Percentiles rank a stretch among this genome's conserved stretches.
Evolutionary conservation across 2,113 vertebrate genomes (phyloP).

Genomic region (mouse (Mus musculus)): GRCm39 chrX:21597001-21597500

Average conservation of each 20-base stretch:
- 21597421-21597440: slow-evolving; percentile 28
- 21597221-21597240: background rate
- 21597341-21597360: slow-evolving; percentile 4
- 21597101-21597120: background rate
- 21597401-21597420: background rate
- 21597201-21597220: background rate
- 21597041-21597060: slow-evolving; percentile 12
- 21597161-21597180: slow-evolving; percentile 11
- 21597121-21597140: background rate
- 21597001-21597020: background rate
- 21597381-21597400: background rate
- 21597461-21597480: slow-evolving; percentile 27
- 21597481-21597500: background rate
- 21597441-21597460: background rate
- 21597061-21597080: background rate
- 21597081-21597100: background rate
- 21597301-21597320: background rate
- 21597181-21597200: background rate
- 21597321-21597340: background rate
- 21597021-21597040: background rate
- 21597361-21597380: slow-evolving; percentile 6
- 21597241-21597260: background rate
- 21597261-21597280: background rate
- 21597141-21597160: background rate
- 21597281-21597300: background rate